Evolutionary conservation across 2,888 invertebrate species (phyloP).

Genomic region (Harpagoxenus sublaevis): DNA sequence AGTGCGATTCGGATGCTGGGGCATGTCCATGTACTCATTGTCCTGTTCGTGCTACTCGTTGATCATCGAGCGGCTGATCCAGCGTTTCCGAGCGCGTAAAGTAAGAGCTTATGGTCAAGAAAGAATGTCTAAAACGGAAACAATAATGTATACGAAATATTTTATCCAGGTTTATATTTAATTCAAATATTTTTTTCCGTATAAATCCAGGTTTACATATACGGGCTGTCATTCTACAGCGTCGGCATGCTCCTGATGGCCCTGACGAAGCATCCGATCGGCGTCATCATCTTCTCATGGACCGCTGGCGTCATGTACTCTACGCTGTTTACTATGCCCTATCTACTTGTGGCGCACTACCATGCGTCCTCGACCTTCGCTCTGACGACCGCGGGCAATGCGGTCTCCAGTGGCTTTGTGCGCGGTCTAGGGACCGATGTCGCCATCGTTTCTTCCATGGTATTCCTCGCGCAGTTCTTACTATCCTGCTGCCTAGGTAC

Average conservation of each 20-base stretch:
- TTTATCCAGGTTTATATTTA: too few species aligned
- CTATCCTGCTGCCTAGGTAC: conserved; percentile 95
- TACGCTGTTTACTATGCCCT: conserved; percentile 98
- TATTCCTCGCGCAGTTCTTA: conserved; percentile 97
- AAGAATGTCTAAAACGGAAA: background rate
- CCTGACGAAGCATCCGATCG: conserved; percentile 91
- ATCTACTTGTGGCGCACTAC: conserved; percentile 96
- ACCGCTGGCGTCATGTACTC: conserved; percentile 99
- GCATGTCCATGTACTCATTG: conserved; percentile 98
- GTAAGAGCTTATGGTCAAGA: background rate
- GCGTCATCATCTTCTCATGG: conserved; percentile 96
- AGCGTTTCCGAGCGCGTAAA: conserved; percentile 86
- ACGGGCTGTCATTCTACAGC: conserved; percentile 95
- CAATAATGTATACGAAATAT: background rate
- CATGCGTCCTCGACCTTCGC: conserved; percentile 95
- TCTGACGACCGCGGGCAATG: conserved; percentile 87
- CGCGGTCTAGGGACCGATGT: conserved; percentile 98
- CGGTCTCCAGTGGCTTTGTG: conserved; percentile 88
- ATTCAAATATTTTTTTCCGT: background rate
- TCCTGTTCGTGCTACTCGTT: conserved; percentile 97
- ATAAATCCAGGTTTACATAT: conserved; percentile 91
- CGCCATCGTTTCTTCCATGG: conserved; percentile 97
- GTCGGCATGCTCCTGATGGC: conserved; percentile 96
- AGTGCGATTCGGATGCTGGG: conserved; percentile 98
- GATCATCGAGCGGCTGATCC: conserved; percentile 94